A percentile compares a stretch with the other conserved stretches of the same genome.
Evolutionary conservation across 2,797 vertebrate genomes (phyloP).

Genomic region (Acipenser oxyrinchus): DNA sequence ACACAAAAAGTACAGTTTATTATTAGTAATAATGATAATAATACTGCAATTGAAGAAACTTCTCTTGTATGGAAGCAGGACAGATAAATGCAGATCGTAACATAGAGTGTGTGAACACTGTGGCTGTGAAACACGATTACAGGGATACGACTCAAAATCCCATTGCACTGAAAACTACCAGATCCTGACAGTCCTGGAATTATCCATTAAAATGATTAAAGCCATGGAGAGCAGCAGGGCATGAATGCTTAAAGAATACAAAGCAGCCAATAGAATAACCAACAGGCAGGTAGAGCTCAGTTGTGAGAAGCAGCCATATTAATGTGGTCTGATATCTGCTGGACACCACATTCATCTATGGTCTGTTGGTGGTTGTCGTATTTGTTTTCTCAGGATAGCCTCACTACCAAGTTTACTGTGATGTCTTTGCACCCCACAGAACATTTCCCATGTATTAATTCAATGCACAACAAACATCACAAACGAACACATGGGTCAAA

Average conservation of each 20-base stretch:
- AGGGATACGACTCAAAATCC: constrained; percentile 33
- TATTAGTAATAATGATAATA: neutral
- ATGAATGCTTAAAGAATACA: constrained; percentile 7
- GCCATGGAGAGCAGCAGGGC: constrained; percentile 7
- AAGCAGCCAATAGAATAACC: neutral
- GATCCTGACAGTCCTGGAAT: constrained; percentile 25
- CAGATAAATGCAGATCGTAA: constrained; percentile 21
- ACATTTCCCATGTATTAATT: too few species aligned
- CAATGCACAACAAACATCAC: too few species aligned
- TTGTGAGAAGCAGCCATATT: too few species aligned
- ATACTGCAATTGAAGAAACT: neutral
- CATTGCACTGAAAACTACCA: constrained; percentile 32
- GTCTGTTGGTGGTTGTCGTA: too few species aligned
- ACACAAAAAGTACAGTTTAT: too few species aligned
- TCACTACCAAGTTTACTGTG: too few species aligned
- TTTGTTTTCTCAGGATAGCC: too few species aligned
- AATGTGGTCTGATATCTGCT: too few species aligned
- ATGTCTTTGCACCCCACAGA: too few species aligned
- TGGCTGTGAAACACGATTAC: constrained; percentile 30
- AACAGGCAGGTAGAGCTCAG: neutral
- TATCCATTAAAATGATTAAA: constrained; percentile 41
- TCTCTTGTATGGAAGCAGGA: constrained; percentile 1
- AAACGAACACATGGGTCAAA: too few species aligned
- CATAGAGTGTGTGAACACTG: constrained; percentile 16
- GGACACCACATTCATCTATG: too few species aligned